Conservation (phyloP, 2,888 invertebrate species). For the Protonemura montana region DNA sequence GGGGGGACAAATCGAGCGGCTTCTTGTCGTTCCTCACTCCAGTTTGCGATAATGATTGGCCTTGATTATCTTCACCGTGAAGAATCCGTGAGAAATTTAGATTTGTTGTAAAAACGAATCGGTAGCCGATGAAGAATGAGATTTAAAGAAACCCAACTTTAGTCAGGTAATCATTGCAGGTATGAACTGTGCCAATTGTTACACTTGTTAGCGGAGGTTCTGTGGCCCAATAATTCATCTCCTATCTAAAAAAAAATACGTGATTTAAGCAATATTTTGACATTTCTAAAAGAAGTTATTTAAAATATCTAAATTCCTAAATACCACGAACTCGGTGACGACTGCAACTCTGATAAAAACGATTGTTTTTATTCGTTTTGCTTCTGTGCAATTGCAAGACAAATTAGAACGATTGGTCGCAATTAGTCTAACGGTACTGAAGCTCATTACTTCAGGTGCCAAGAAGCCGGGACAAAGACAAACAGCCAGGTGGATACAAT, state of each 20-base stretch:
- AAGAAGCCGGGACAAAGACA: background rate
- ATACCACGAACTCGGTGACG: background rate
- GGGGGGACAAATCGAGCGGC: background rate
- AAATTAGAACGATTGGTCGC: background rate
- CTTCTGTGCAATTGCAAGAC: background rate
- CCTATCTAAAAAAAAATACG: background rate
- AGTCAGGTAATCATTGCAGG: background rate
- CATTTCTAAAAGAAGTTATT: background rate
- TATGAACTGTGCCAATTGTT: background rate
- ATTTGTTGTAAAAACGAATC: background rate
- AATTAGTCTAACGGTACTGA: background rate
- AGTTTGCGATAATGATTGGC: conserved; percentile 25
- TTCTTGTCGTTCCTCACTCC: background rate
- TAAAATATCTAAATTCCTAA: background rate
- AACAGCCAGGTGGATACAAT: background rate
- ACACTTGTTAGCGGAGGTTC: background rate
- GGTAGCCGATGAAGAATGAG: background rate
- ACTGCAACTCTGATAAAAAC: background rate
- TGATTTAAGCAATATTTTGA: no score
- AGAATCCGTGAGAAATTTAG: conserved; percentile 20
- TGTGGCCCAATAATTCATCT: background rate
- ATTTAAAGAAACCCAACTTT: conserved; percentile 4
- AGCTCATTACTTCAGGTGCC: background rate
- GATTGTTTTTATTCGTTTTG: background rate
- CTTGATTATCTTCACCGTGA: background rate